Base-by-base conservation (phyloP, 35 echinoderm and acorn worm genomes). In the Strongylocentrotus purpuratus region DNA sequence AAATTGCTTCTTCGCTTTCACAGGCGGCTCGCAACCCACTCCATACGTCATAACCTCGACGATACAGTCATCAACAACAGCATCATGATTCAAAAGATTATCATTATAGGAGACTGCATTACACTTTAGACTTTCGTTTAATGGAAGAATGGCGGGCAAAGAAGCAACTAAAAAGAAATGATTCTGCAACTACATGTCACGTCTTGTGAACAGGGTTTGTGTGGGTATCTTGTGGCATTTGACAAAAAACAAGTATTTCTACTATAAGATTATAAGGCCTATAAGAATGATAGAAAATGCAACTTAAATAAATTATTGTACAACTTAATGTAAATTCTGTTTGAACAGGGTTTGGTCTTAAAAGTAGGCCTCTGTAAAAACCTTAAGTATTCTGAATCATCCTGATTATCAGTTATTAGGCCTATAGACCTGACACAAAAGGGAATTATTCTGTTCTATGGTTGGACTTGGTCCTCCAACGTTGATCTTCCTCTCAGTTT, bases 1-100 rank as follows among this genome's bases (percentile, higher is more conserved):
- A 93, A 93, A 93, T 93, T 93, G 91, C 46, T 47, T 32, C 91
- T 93, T 28, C 33, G 91, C 32, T 93, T 93, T 48, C 91, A 47
- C 48, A 93, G 45, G 91, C 46, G 91, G 91, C 35, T 93, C n/a
- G 58, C 91, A 22, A 17, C 48, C 41, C 28, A 55, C 33, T 93
- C 31, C 46, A 32, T 47, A 93, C 48, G 91, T 89, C 87, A 89
- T 89, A 33, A 89, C 18, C 20, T n/a, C 65, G n/a, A 22, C 65
- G 65, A 78, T 78, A 78, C 20, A 78, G 65, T 78, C 65, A 78
- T 78, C 65, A 78, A 78, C 22, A 78, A n/a, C 65, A n/a, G 65
- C 65, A 25, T 78, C 65, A 78, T 28, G 18, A 78, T 78, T 78
- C 65, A 78, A 78, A 78, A n/a, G 65, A 78, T 78, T 78, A 78